Conservation (phyloP, 2,797 vertebrate species). For the Enteromius thamalakanensis region DNA sequence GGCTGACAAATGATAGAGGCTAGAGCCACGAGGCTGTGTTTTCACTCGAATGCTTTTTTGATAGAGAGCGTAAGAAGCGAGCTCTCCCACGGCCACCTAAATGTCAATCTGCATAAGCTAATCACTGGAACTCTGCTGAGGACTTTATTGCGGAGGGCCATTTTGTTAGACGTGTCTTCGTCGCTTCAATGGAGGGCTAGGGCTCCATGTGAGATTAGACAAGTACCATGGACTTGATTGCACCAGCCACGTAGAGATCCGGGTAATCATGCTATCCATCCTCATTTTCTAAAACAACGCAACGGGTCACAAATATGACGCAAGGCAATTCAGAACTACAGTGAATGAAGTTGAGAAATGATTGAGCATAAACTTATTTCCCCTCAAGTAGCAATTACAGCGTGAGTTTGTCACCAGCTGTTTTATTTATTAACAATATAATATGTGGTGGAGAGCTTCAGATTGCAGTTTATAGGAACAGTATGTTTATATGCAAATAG, state of each 20-base stretch:
- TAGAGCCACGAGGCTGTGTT: constrained; percentile 49
- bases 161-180: constrained; percentile 60
- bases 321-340: constrained; percentile 33
- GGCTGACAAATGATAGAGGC: constrained; percentile 53
- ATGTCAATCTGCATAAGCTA: constrained; percentile 62
- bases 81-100: constrained; percentile 55
- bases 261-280: constrained; percentile 68
- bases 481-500: not conserved
- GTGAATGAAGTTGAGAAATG: constrained; percentile 37
- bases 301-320: constrained; percentile 32
- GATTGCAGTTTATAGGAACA: constrained; percentile 32
- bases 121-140: constrained; percentile 63
- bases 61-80: constrained; percentile 39
- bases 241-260: constrained; percentile 68
- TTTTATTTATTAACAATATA: constrained; percentile 62
- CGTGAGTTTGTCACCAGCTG: constrained; percentile 28
- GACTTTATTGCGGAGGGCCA: constrained; percentile 62
- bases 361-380: constrained; percentile 32
- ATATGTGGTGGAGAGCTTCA: constrained; percentile 20
- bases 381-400: constrained; percentile 22
- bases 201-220: constrained; percentile 71
- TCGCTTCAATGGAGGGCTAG: constrained; percentile 45
- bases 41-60: constrained; percentile 51
- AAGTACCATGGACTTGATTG: constrained; percentile 73
- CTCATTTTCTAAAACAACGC: constrained; percentile 42